Percentiles rank a stretch among this genome's conserved stretches.
phyloP scores from a whole-genome alignment of 92 coral and sea anemone species.

The Metridium senile region DNA sequence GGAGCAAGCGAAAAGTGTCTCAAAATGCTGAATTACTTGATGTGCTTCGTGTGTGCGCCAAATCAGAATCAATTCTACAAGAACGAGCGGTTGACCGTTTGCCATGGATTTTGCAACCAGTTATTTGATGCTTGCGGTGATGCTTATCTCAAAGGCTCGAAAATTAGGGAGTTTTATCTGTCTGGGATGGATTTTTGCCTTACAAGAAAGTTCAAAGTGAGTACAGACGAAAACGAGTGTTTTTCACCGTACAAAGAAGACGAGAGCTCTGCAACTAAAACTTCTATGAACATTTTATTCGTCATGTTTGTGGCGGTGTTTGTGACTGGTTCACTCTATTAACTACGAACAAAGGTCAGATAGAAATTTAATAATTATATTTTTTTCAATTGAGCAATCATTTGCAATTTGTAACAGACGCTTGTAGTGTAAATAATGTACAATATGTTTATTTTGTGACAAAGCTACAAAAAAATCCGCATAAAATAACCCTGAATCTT shows the following conservation, averaged over 20 bases:
- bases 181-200: constrained; percentile 86
- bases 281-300: not conserved
- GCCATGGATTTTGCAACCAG: constrained; percentile 77
- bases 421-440: not conserved
- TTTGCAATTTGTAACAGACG: not conserved
- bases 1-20: constrained; percentile 82
- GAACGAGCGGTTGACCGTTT: constrained; percentile 81
- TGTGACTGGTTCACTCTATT: not conserved
- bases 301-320: not conserved
- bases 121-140: constrained; percentile 78
- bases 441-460: not conserved
- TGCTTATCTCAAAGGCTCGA: constrained; percentile 81
- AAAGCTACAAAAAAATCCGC: no score
- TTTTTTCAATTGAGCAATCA: not conserved
- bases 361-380: not conserved
- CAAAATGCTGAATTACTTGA: constrained; percentile 62
- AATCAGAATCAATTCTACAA: constrained; percentile 83
- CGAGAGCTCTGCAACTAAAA: constrained; percentile 28
- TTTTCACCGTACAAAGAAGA: constrained; percentile 39
- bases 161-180: constrained; percentile 52
- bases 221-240: constrained; percentile 46
- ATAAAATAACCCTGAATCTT: no score
- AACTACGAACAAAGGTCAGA: not conserved
- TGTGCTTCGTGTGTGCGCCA: constrained; percentile 95
- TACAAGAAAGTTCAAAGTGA: constrained; percentile 81